phyloP scores from a whole-genome alignment of 2,888 invertebrate genomes.

The Oxystoma pomonae region DNA sequence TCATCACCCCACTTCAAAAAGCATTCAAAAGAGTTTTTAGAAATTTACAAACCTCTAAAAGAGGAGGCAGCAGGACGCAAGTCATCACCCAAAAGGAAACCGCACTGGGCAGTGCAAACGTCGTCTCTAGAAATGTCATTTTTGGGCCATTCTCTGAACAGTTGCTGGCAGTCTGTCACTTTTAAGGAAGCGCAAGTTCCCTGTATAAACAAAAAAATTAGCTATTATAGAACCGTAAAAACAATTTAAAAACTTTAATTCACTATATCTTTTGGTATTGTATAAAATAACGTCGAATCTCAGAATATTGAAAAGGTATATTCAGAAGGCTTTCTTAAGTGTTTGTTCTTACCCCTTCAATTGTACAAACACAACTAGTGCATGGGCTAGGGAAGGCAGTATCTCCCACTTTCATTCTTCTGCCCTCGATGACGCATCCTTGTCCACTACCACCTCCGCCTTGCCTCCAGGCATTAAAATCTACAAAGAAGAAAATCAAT shows the following conservation, averaged over 20 bases:
- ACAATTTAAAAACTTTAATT: not conserved
- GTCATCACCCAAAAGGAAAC: constrained; percentile 59
- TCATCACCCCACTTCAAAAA: too few relatives aligned
- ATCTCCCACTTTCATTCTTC: constrained; percentile 74
- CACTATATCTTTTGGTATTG: too few relatives aligned
- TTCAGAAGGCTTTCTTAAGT: too few relatives aligned
- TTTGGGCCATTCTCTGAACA: constrained; percentile 77
- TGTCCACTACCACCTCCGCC: constrained; percentile 53
- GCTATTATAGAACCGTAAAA: not conserved
- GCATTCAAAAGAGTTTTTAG: too few relatives aligned
- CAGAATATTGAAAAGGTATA: too few relatives aligned
- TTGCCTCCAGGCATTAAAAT: constrained; percentile 82
- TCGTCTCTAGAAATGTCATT: constrained; percentile 80
- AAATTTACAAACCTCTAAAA: not conserved
- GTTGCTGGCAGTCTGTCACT: constrained; percentile 80
- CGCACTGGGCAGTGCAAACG: constrained; percentile 88
- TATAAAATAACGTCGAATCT: too few relatives aligned
- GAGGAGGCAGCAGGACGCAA: not conserved
- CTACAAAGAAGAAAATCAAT: constrained; percentile 36
- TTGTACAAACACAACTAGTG: constrained; percentile 82
- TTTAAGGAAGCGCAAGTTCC: constrained; percentile 84
- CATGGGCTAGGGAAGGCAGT: constrained; percentile 88
- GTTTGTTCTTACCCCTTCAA: constrained; percentile 83
- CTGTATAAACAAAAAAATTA: constrained; percentile 51
- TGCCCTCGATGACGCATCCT: constrained; percentile 78